Evolutionary conservation across 2,113 vertebrate species (phyloP), one percentile per base, ranked within the genome.

Genomic region (Xyliphius kryptos): DNA sequence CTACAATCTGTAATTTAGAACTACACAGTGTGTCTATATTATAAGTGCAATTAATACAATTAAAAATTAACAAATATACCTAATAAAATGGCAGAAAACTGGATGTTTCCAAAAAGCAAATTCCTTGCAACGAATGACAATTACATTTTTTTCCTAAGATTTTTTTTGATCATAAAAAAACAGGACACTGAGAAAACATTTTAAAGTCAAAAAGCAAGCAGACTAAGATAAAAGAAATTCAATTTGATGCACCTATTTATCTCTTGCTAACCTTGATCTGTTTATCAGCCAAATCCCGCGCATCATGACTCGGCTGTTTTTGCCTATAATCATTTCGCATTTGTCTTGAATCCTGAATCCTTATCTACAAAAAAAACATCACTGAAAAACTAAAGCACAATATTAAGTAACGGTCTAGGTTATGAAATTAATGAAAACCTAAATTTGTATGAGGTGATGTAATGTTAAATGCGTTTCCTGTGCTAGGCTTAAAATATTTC

Each of bases 251-350:
- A 41, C 17, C 22, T 44, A 52, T 32, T 63, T 58, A 71, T 71
- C 60, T 57, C 32, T 37, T 46, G 46, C 53, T 26, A 57, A 71
- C 59, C 43, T 10, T 59, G 37, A 49, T 55, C 58, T 9, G 22
- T 59, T 72, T 10, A 44, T 32, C 59, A 38, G 49, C 55, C 38
- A 54, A 68, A 55, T 65, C 61, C 46, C 38, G 49, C 41, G 56
- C 21, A 64, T 19, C 37, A 40, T 61, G 66, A 73, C 56, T 57
- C 51, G 61, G 70, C 70, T 50, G 15, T 36, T 68, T 54, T 46
- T 37, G 32, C 60, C 44, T 58, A 49, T 26, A 63, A n/a, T 37
- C 13, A 26, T 37, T 49, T 61, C 37, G 44, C 44, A 41, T 26
- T 53, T 56, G 20, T 43, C 36, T 51, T 43, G 21, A n/a, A n/a